Evolutionary conservation across 2,797 vertebrate genomes (phyloP).

Genomic region (Pogonophryne albipinna): DNA sequence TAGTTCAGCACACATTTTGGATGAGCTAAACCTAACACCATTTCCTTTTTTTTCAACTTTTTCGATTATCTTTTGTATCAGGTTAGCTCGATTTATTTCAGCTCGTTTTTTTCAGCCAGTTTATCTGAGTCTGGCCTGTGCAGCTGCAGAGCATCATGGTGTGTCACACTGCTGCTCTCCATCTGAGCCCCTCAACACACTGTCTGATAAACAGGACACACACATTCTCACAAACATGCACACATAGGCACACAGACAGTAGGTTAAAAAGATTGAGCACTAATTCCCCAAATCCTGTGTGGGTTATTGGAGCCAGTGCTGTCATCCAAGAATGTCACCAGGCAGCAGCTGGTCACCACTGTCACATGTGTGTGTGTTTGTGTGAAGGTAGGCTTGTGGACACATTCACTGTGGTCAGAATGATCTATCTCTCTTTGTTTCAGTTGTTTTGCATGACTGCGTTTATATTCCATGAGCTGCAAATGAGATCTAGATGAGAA

Average conservation of each 20-base stretch:
- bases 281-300: conserved; percentile 73
- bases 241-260: conserved; percentile 19
- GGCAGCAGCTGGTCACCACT: conserved; percentile 67
- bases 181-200: conserved; percentile 62
- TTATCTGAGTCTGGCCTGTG: conserved; percentile 52
- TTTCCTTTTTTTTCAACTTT: neutral
- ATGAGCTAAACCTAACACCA: neutral
- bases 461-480: conserved; percentile 47
- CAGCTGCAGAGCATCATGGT: conserved; percentile 49
- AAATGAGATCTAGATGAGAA: conserved; percentile 55
- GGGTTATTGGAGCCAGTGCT: conserved; percentile 68
- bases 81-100: conserved; percentile 25
- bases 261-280: conserved; percentile 48
- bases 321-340: conserved; percentile 72
- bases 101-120: conserved; percentile 10
- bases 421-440: conserved; percentile 29
- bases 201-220: conserved; percentile 45
- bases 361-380: conserved; percentile 16
- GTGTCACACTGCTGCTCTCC: conserved; percentile 45
- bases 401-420: conserved; percentile 40
- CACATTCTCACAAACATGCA: conserved; percentile 17
- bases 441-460: conserved; percentile 39
- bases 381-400: conserved; percentile 17
- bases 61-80: conserved; percentile 3
- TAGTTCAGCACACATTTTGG: neutral